These are phyloP conservation scores for Limnothrissa miodon DNA, from an alignment of 2,113 vertebrate genomes.

Conservation along the genomic window DNA sequence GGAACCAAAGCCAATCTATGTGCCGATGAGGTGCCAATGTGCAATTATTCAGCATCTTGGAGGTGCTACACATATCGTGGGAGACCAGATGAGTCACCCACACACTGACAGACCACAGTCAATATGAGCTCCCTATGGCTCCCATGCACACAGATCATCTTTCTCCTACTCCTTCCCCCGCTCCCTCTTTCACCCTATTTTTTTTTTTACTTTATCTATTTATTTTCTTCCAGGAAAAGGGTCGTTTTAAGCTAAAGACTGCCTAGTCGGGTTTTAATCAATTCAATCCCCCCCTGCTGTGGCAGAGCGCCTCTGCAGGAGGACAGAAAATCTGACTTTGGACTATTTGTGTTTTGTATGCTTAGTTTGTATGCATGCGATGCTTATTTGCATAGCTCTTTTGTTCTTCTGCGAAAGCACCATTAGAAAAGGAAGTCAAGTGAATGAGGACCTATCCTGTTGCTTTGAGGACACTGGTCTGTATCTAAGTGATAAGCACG, in stretches of 20 bases:
- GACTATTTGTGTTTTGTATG: background rate
- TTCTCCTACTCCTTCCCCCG: background rate
- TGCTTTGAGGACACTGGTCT: background rate
- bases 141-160: background rate
- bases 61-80: background rate
- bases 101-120: background rate
- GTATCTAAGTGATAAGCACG: background rate
- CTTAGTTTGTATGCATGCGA: background rate
- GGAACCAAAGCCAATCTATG: background rate
- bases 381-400: background rate
- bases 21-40: background rate
- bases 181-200: background rate
- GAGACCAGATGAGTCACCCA: conserved; percentile 28
- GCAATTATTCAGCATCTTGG: conserved; percentile 43
- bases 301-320: background rate
- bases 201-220: background rate
- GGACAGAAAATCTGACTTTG: background rate
- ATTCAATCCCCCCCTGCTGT: background rate
- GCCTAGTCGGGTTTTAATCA: background rate
- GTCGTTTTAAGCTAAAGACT: background rate
- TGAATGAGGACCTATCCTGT: background rate
- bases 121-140: background rate
- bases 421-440: background rate
- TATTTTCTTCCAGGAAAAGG: background rate
- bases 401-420: background rate